Percentiles rank a stretch among this genome's conserved stretches.
Evolutionary conservation across 2,797 vertebrate genomes (phyloP).

Genomic region (Gastrophryne carolinensis): DNA sequence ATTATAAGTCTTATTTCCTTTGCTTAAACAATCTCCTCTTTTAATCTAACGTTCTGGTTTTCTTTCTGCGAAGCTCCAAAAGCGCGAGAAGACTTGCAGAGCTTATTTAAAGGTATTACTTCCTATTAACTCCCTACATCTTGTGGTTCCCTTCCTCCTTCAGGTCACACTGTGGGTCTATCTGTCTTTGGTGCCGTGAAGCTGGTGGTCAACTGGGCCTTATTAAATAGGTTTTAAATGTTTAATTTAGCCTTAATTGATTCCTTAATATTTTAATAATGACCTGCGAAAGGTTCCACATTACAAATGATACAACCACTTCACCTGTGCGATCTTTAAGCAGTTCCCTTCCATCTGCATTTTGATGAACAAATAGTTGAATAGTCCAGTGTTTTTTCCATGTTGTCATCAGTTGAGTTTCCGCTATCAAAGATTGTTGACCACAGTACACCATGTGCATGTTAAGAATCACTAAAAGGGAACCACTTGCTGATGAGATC

Average conservation of each 20-base stretch:
- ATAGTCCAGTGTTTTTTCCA: too few species aligned
- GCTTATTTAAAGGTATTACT: constrained; percentile 98
- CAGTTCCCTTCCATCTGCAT: too few species aligned
- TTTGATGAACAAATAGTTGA: too few species aligned
- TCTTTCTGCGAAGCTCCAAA: constrained; percentile 96
- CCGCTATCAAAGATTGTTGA: constrained; percentile 74
- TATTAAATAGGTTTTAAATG: background rate
- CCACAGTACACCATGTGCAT: constrained; percentile 64
- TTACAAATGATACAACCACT: too few species aligned
- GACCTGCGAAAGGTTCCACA: too few species aligned
- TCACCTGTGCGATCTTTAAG: too few species aligned
- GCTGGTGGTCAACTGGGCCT: background rate
- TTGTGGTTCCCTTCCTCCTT: constrained; percentile 76
- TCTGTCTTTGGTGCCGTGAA: constrained; percentile 1
- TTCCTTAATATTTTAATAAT: too few species aligned
- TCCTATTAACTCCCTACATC: constrained; percentile 62
- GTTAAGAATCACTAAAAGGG: background rate
- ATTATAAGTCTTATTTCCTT: background rate
- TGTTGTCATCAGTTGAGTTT: too few species aligned
- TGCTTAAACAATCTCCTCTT: constrained; percentile 25
- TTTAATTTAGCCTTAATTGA: too few species aligned
- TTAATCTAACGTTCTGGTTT: constrained; percentile 74
- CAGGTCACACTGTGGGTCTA: constrained; percentile 52
- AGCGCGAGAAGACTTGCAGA: constrained; percentile 99
- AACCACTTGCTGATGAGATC: background rate